Evolutionary conservation across 2,888 invertebrate genomes (phyloP).

Genomic region (Geotrupes spiniger): DNA sequence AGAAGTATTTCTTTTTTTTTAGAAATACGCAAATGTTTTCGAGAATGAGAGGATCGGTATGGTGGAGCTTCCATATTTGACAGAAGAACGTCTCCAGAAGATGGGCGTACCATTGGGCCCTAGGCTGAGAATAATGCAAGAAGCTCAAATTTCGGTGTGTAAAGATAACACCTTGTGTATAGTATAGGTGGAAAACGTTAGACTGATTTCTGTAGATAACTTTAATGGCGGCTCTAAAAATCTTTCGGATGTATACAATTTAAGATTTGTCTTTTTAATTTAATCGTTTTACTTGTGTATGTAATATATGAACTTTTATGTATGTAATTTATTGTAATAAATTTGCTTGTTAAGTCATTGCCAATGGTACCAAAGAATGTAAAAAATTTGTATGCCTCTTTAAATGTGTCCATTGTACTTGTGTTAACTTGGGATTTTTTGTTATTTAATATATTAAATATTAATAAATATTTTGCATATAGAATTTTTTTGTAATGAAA

Average conservation of each 20-base stretch:
- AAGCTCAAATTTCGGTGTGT: constrained; percentile 68
- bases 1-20: constrained; percentile 38
- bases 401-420: not conserved
- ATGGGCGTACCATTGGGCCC: constrained; percentile 91
- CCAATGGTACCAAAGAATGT: constrained; percentile 42
- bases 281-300: constrained; percentile 1
- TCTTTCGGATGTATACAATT: constrained; percentile 24
- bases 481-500: too few relatives aligned
- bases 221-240: constrained; percentile 33
- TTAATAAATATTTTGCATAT: constrained; percentile 5
- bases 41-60: constrained; percentile 86
- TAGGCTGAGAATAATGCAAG: constrained; percentile 81
- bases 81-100: constrained; percentile 82
- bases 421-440: not conserved
- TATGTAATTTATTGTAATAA: constrained; percentile 8
- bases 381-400: not conserved
- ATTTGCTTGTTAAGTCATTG: constrained; percentile 31
- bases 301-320: not conserved
- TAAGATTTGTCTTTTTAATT: constrained; percentile 16
- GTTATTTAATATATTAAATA: constrained; percentile 6
- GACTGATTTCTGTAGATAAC: constrained; percentile 20
- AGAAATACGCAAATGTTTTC: constrained; percentile 84
- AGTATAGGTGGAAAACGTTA: constrained; percentile 45
- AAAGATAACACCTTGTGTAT: constrained; percentile 65
- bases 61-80: constrained; percentile 86